Evolutionary conservation across 2,888 invertebrate genomes (phyloP).

Genomic region (Ceramica pisi): DNA sequence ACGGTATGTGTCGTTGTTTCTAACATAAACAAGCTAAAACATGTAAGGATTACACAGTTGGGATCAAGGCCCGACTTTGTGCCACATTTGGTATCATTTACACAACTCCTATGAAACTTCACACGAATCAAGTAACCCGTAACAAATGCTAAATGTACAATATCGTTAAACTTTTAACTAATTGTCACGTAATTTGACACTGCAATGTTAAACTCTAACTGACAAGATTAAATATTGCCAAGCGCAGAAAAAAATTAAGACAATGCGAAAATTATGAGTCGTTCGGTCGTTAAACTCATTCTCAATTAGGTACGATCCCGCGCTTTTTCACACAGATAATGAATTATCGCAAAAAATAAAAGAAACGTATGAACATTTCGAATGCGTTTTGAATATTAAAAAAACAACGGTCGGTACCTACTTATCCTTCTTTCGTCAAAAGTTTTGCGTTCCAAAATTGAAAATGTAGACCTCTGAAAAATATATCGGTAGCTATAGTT

Average conservation of each 20-base stretch:
- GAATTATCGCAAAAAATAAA: constrained; percentile 34
- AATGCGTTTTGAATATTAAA: not conserved
- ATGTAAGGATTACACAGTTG: constrained; percentile 41
- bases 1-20: constrained; percentile 31
- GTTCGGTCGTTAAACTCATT: constrained; percentile 37
- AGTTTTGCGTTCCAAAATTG: not conserved
- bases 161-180: constrained; percentile 12
- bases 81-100: constrained; percentile 41
- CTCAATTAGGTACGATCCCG: constrained; percentile 19
- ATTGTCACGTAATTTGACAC: constrained; percentile 21
- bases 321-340: constrained; percentile 41
- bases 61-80: constrained; percentile 41
- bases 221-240: constrained; percentile 19
- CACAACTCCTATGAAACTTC: constrained; percentile 45
- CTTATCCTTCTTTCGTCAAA: not conserved
- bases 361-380: constrained; percentile 26
- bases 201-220: constrained; percentile 26
- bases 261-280: constrained; percentile 27
- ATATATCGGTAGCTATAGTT: too few relatives aligned
- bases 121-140: constrained; percentile 26
- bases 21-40: constrained; percentile 44
- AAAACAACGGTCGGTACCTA: too few relatives aligned
- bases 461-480: not conserved
- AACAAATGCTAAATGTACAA: constrained; percentile 34
- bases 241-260: constrained; percentile 10